Percentiles rank a stretch among this genome's conserved stretches.
These are phyloP conservation scores for Caenorhabditis wallacei DNA, from an alignment of 2,888 invertebrate genomes.

Conservation along the genomic window DNA sequence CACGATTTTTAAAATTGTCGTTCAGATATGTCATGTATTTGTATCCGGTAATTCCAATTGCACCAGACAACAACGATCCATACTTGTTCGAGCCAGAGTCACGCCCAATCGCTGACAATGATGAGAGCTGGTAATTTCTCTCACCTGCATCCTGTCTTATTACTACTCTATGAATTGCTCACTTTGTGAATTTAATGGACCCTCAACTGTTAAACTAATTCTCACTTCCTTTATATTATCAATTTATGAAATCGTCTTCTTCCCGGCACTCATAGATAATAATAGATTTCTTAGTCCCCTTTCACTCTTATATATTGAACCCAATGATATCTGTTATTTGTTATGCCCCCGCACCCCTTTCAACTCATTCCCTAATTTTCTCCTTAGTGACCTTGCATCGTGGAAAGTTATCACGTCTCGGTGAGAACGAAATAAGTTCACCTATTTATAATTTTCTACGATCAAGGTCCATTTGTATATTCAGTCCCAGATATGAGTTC, in stretches of 20 bases:
- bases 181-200: too few relatives aligned
- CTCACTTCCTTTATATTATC: background rate
- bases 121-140: background rate
- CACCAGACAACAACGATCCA: slow-evolving; percentile 16
- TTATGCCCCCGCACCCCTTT: background rate
- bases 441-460: too few relatives aligned
- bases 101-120: background rate
- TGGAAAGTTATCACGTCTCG: background rate
- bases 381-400: background rate
- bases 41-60: slow-evolving; percentile 1
- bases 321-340: background rate
- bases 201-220: background rate
- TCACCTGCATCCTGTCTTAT: background rate
- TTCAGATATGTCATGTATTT: slow-evolving; percentile 1
- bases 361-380: background rate
- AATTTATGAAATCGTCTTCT: background rate
- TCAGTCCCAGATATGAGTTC: background rate
- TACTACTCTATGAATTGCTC: background rate
- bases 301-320: background rate
- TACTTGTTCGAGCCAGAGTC: background rate
- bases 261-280: background rate
- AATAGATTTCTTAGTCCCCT: background rate
- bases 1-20: too few relatives aligned
- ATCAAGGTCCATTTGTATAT: too few relatives aligned
- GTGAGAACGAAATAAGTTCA: too few relatives aligned